phyloP scores from a whole-genome alignment of 2,797 vertebrate genomes.

The Channallabes apus region DNA sequence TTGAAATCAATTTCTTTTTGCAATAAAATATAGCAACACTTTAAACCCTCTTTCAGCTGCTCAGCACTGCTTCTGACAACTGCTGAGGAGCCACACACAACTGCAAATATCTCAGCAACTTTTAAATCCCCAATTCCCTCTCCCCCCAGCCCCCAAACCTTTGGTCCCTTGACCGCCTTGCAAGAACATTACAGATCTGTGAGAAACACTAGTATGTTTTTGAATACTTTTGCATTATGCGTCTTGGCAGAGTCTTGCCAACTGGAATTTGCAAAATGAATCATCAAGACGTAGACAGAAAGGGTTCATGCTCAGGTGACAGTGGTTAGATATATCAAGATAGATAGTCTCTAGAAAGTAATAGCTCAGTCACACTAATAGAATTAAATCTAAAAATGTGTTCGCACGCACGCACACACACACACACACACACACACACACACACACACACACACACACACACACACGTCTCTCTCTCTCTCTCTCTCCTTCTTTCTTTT shows the following conservation, averaged over 20 bases:
- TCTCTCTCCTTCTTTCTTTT: too few relatives aligned
- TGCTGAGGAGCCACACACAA: not conserved
- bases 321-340: conserved; percentile 1
- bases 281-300: conserved; percentile 3
- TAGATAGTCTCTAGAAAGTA: conserved; percentile 9
- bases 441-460: not conserved
- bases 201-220: not conserved
- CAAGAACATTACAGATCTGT: conserved; percentile 4
- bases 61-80: not conserved
- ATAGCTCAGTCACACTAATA: conserved; percentile 8
- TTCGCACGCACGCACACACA: not conserved
- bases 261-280: conserved; percentile 10
- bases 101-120: not conserved
- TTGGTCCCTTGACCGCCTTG: not conserved
- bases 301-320: conserved; percentile 1
- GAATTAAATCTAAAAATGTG: not conserved
- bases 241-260: conserved; percentile 11
- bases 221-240: not conserved
- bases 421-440: not conserved
- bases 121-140: not conserved
- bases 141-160: not conserved
- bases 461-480: too few relatives aligned
- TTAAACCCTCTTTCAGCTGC: not conserved
- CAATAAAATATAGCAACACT: not conserved
- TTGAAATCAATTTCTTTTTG: not conserved